Conservation (phyloP, 2,888 invertebrate species). For the Portevinia maculata region DNA sequence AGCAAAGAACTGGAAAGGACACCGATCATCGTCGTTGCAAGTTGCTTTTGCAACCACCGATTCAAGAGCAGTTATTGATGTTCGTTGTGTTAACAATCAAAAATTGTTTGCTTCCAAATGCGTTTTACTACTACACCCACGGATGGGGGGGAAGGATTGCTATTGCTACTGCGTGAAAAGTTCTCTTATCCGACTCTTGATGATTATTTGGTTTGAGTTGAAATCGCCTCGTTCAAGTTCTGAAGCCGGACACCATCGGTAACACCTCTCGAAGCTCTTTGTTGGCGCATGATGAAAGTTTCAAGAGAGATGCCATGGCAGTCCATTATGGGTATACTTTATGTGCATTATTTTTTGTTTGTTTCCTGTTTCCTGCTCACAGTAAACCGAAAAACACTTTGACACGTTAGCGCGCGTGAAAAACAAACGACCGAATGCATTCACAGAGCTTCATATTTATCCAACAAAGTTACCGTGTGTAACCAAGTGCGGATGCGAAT, state of each 20-base stretch:
- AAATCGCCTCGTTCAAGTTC: constrained; percentile 30
- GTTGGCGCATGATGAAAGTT: constrained; percentile 52
- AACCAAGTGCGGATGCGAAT: constrained; percentile 62
- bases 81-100: constrained; percentile 38
- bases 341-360: background rate
- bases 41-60: constrained; percentile 30
- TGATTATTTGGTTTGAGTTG: constrained; percentile 48
- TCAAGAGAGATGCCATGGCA: constrained; percentile 25
- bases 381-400: constrained; percentile 22
- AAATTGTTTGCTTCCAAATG: constrained; percentile 32
- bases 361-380: background rate
- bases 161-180: too few species aligned
- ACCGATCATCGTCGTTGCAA: constrained; percentile 5
- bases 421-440: constrained; percentile 23
- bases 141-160: too few species aligned
- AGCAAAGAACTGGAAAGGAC: constrained; percentile 3
- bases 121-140: constrained; percentile 10
- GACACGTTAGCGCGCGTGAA: constrained; percentile 51
- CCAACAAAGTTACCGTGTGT: constrained; percentile 68
- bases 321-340: constrained; percentile 51
- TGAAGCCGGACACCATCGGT: constrained; percentile 50
- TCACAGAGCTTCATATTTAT: constrained; percentile 64
- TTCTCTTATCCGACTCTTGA: constrained; percentile 6
- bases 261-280: constrained; percentile 37
- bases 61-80: constrained; percentile 2